These are phyloP conservation scores for Sussaba pulchella DNA, from an alignment of 2,888 invertebrate species.

Conservation along the genomic window DNA sequence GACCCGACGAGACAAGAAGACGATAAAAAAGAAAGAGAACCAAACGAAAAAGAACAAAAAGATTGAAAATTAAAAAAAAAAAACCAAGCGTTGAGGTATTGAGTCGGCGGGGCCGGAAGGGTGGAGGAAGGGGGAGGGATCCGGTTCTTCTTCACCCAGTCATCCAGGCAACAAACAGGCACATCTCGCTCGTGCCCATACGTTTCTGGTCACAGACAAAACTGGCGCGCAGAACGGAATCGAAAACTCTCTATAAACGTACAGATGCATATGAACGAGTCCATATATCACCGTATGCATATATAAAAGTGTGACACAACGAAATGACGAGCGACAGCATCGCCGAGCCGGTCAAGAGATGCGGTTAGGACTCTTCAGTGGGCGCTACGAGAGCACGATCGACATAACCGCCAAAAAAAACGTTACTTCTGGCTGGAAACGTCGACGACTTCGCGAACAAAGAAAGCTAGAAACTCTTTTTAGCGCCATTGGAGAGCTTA, in stretches of 20 bases:
- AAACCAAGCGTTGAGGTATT: slow-evolving; percentile 47
- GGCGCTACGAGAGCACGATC: slow-evolving; percentile 34
- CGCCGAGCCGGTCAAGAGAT: slow-evolving; percentile 46
- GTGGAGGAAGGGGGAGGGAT: too few relatives aligned
- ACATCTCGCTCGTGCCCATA: not conserved
- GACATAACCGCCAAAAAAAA: slow-evolving; percentile 48
- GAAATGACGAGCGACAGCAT: slow-evolving; percentile 3
- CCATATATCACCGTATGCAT: too few relatives aligned
- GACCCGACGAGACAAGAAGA: not conserved
- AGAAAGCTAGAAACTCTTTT: too few relatives aligned
- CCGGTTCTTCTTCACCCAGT: slow-evolving; percentile 48
- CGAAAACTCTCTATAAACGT: slow-evolving; percentile 10
- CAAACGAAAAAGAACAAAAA: too few relatives aligned
- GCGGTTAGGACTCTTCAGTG: slow-evolving; percentile 46
- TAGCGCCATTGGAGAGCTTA: too few relatives aligned
- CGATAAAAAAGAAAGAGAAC: slow-evolving; percentile 48
- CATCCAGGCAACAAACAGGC: slow-evolving; percentile 41
- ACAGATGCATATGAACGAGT: slow-evolving; percentile 58
- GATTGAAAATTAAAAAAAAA: slow-evolving; percentile 35
- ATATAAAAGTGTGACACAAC: slow-evolving; percentile 50
- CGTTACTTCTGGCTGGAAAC: too few relatives aligned
- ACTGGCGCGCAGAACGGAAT: not conserved
- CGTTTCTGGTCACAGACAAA: not conserved
- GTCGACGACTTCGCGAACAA: too few relatives aligned
- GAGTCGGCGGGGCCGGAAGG: too few relatives aligned